Base-by-base conservation (phyloP, 2,888 invertebrate genomes). In the Tenthredo amoena region DNA sequence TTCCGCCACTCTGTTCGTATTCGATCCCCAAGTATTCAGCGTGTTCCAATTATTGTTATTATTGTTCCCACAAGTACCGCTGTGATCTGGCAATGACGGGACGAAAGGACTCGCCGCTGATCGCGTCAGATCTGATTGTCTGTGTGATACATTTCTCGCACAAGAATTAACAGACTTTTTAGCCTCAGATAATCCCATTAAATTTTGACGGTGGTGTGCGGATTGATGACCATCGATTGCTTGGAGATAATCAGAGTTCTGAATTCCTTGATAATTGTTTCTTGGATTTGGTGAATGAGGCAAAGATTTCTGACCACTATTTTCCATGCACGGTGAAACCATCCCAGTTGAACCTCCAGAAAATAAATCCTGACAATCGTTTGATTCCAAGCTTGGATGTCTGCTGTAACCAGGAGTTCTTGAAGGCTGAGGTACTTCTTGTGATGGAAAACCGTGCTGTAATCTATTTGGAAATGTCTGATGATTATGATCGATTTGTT, bases 31-130 rank as follows among this genome's bases (percentile, higher is more conserved):
- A 21, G 86, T 86, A 76, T 90, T 89, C 0, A 88, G 37, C 50
- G 88, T 84, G 79, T 87, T 91, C 91, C 91, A 91, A 82, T 89
- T 88, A 68, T 87, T 88, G n/a, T 79, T 85, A 74, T 85, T 87
- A 85, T 87, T 87, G 2, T 83, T 71, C 21, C 83, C 83, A 7
- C 83, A 83, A 31, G 68, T 50, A 47, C 40, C n/a, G 37, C 47
- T 86, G 79, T 91, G 91, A 79, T 91, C 91, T 0, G 88, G 85
- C 10, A 88, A 85, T 6, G 85, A 86, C 5, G 89, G 87, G 5
- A 89, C 84, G 81, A 88, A 88, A 34, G 90, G 89, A 84, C 88
- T 88, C 9, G 86, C 85, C 2, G 55, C 85, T 81, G 18, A 87
- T 85, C 40, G 87, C 40, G 89, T 91, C 5, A 87, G 85, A 77